A percentile compares a stretch with the other conserved stretches of the same genome.
Evolutionary conservation across 2,797 vertebrate genomes (phyloP).

Genomic region (Enteromius mattozi): DNA sequence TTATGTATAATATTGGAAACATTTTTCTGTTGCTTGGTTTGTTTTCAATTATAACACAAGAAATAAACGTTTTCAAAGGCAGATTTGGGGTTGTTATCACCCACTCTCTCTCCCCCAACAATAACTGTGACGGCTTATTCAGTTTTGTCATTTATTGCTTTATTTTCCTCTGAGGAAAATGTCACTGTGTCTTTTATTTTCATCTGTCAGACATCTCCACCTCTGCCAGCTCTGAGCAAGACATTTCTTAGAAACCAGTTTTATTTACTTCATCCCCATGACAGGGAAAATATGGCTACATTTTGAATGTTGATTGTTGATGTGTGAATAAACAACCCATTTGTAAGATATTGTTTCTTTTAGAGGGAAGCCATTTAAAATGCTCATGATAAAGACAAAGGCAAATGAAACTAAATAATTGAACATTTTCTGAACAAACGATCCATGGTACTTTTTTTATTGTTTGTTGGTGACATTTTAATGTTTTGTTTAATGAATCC

Average conservation of each 20-base stretch:
- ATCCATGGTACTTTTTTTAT: background rate
- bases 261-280: slow-evolving; percentile 1
- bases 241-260: background rate
- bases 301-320: background rate
- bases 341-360: background rate
- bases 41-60: background rate
- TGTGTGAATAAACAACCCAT: background rate
- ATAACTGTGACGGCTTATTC: slow-evolving; percentile 35
- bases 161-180: slow-evolving; percentile 28
- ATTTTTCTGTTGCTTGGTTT: background rate
- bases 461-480: background rate
- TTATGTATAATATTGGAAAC: background rate
- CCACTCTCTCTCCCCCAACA: slow-evolving; percentile 5
- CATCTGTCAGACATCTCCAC: slow-evolving; percentile 12
- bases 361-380: background rate
- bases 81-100: slow-evolving; percentile 42
- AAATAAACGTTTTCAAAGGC: slow-evolving; percentile 16
- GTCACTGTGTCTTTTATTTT: slow-evolving; percentile 39
- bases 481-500: background rate
- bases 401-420: background rate
- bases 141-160: slow-evolving; percentile 29
- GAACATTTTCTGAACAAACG: background rate
- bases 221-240: background rate
- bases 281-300: slow-evolving; percentile 17
- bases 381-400: background rate